Evolutionary conservation across 2,113 vertebrate species (phyloP).

Genomic region (Loxodonta africana): DNA sequence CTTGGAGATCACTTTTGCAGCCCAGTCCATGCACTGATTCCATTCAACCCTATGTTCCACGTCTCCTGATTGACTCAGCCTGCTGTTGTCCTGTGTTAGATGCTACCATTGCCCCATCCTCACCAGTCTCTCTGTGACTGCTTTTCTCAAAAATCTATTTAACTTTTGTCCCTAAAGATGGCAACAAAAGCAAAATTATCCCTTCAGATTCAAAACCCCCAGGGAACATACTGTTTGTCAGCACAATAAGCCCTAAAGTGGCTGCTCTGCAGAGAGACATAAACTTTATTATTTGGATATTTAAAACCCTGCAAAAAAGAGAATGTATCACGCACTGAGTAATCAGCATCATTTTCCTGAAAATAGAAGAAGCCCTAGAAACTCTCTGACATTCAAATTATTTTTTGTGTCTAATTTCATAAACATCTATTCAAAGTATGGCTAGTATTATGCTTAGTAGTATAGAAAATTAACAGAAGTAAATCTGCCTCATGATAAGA

Average conservation of each 20-base stretch:
- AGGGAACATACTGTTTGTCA: constrained; percentile 8
- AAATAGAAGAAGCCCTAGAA: not conserved
- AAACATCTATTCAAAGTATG: not conserved
- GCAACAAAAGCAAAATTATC: constrained; percentile 40
- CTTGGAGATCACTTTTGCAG: not conserved
- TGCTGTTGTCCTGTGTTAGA: not conserved
- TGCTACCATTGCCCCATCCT: not conserved
- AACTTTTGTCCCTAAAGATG: constrained; percentile 39
- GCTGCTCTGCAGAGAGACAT: not conserved
- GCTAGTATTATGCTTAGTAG: not conserved
- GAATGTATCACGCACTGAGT: not conserved
- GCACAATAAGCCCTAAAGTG: constrained; percentile 56
- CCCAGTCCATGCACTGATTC: not conserved
- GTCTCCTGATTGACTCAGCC: not conserved
- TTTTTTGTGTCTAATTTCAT: not conserved
- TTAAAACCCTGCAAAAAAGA: constrained; percentile 2
- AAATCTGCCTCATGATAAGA: not conserved
- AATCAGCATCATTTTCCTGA: not conserved
- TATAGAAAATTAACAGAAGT: not conserved
- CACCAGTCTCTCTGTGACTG: not conserved
- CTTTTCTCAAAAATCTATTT: constrained; percentile 49
- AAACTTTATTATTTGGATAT: not conserved
- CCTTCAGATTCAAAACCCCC: not conserved
- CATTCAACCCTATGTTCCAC: not conserved
- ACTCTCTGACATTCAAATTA: not conserved